phyloP scores from a whole-genome alignment of 2,797 vertebrate genomes.

The Coracias cyanogaster region DNA sequence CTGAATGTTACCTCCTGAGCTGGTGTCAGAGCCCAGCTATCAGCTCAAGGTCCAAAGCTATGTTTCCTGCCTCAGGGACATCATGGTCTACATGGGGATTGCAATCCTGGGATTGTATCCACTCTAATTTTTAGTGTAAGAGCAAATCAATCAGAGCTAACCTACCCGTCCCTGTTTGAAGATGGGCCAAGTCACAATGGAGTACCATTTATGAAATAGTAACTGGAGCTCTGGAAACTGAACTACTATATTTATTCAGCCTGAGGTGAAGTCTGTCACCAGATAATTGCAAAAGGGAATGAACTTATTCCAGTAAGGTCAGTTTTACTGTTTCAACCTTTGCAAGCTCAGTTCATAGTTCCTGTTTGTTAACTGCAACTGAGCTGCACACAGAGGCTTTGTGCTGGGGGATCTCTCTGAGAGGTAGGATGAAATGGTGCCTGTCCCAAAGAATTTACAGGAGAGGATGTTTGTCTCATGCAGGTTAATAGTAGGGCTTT shows the following conservation, averaged over 20 bases:
- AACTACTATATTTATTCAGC: constrained; percentile 64
- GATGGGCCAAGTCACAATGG: constrained; percentile 27
- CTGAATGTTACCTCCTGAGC: not conserved
- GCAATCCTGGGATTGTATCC: not conserved
- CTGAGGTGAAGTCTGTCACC: constrained; percentile 59
- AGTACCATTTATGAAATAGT: constrained; percentile 44
- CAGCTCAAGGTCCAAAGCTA: not conserved
- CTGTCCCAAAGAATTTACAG: constrained; percentile 7
- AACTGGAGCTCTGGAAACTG: constrained; percentile 41
- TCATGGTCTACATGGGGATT: not conserved
- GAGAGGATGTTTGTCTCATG: not conserved
- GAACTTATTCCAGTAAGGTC: constrained; percentile 60
- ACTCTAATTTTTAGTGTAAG: constrained; percentile 34
- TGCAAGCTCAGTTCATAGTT: constrained; percentile 42
- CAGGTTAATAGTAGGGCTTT: constrained; percentile 10
- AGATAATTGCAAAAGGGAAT: constrained; percentile 64
- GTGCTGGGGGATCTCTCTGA: not conserved
- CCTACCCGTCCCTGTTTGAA: constrained; percentile 37
- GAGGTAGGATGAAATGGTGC: not conserved
- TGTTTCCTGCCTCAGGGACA: not conserved
- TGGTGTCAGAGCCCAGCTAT: not conserved
- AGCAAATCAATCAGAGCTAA: constrained; percentile 1
- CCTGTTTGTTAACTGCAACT: constrained; percentile 39
- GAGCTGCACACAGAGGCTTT: constrained; percentile 11
- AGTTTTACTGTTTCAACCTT: constrained; percentile 3